These are phyloP conservation scores for Diadema setosum DNA, from an alignment of 35 echinoderm and acorn worm species.

Conservation along the genomic window DNA sequence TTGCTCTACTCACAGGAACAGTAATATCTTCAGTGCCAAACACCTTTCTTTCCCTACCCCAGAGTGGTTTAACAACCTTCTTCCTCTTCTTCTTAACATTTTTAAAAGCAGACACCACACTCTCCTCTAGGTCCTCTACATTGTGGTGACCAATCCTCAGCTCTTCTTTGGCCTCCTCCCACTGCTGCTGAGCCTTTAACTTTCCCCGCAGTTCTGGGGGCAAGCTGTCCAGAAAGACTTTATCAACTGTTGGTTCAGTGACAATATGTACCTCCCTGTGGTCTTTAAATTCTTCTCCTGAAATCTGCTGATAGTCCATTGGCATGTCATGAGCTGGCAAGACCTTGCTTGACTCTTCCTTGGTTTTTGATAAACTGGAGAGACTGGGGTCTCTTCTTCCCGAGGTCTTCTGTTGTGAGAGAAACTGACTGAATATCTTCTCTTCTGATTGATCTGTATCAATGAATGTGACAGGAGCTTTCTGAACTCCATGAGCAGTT, in stretches of 20 bases:
- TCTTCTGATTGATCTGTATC: conserved; percentile 31
- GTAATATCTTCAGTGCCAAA: conserved; percentile 54
- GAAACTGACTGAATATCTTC: neutral
- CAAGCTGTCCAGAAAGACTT: neutral
- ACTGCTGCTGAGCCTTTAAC: conserved; percentile 25
- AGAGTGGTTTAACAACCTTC: conserved; percentile 18
- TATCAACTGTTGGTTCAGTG: neutral
- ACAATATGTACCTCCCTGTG: conserved; percentile 8
- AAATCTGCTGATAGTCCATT: neutral
- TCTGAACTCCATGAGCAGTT: neutral
- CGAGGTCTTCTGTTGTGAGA: neutral
- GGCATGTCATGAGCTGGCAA: conserved; percentile 53
- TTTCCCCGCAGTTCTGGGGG: neutral
- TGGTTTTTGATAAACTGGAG: neutral
- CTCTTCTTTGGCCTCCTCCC: conserved; percentile 16
- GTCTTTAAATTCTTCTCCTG: neutral
- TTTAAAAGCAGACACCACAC: conserved; percentile 35
- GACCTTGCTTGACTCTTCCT: neutral
- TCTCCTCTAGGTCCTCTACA: conserved; percentile 57
- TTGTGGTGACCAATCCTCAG: neutral
- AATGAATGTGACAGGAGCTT: neutral
- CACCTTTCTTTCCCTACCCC: conserved; percentile 10
- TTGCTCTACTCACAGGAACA: conserved; percentile 37
- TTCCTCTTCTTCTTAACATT: neutral
- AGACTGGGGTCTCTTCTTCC: neutral